Base-by-base conservation (phyloP, 2,113 vertebrate genomes). In the Mellivora capensis region DNA sequence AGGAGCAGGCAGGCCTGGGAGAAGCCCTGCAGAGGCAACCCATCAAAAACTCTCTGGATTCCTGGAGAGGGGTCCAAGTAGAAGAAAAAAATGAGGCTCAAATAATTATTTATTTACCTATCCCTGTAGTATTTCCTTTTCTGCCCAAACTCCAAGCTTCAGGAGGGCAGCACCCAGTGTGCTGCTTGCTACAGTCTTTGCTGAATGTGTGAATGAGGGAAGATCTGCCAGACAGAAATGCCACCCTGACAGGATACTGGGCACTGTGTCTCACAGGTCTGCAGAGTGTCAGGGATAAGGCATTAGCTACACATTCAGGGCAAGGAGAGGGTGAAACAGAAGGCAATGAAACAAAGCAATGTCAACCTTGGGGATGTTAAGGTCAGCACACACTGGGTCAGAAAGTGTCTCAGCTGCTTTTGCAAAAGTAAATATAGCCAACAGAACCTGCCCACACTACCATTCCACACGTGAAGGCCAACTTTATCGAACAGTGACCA, bases 271-370 rank as follows among this genome's bases (percentile, higher is more conserved):
- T 12, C 42, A 10, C 15, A 4, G 37, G 7, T 59, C 7, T 23
- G 17, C 13, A n/a, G n/a, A 54, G 20, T 21, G 37, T 34, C 10
- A 44, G 79, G 72, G 7, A 49, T 27, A 4, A 79, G 44, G n/a
- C 7, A 3, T 0, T 25, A 2, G 13, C 37, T 64, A 20, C 11
- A 12, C n/a, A 42, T 10, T 0, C 61, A 54, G 52, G 6, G 18
- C 37, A 44, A 20, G 52, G 4, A 13, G 9, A 12, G 25, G 6
- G 27, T 44, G 13, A 64, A 54, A 39, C 7, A 23, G 59, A 52
- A 18, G 4, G 11, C 47, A 27, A 39, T 6, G 0, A 69, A 29
- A 10, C 23, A 15, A 29, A 57, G 1, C 9, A 25, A 3, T 12
- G 6, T 7, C 34, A 27, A n/a, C 11, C 17, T 18, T 34, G 1